Base-by-base conservation (phyloP, 2,797 vertebrate genomes). In the Pseudocheirus occidentalis region DNA sequence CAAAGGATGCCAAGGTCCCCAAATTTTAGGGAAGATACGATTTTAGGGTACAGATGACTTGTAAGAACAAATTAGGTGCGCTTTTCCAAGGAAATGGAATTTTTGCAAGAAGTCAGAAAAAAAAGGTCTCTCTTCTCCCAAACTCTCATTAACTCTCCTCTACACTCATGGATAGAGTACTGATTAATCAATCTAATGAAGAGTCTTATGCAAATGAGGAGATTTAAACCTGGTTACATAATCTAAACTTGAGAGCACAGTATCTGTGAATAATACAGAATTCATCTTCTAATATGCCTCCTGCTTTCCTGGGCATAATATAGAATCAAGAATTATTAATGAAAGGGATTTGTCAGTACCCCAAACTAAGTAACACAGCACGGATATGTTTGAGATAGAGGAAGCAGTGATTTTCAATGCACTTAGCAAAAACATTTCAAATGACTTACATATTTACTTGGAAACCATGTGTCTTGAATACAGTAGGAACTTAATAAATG, bases 391-490 rank as follows among this genome's bases (percentile, higher is more conserved):
- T 90, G n/a, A 95, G 89, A 92, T 28, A 92, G 5, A 81, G 40
- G 40, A 10, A 93, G 1, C 50, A 53, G 2, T 18, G 90, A 46
- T 81, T 94, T 95, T 56, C 54, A 73, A 16, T 28, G 56, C 16
- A 5, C 92, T 93, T 92, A 89, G 95, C 13, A 93, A 31, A 52
- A 95, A 94, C 95, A 58, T 50, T 95, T 93, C 13, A 96, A 90
- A 28, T 28, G 55, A 96, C 50, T 2, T 58, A 73, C 16, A 12
- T 29, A 16, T 90, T 18, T 59, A 87, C 55, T 52, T 94, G 62
- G 40, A 92, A 94, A 73, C 55, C 91, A 46, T 81, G n/a, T 40
- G 18, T 6, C 18, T 21, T 73, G n/a, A 18, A 40, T 40, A 46
- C 73, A 24, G 3, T 81, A 46, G 21, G n/a, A 81, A 81, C 73